Evolutionary conservation across 2,888 invertebrate genomes (phyloP), one percentile per base, ranked within the genome.

Genomic region (Heliconius hortense): DNA sequence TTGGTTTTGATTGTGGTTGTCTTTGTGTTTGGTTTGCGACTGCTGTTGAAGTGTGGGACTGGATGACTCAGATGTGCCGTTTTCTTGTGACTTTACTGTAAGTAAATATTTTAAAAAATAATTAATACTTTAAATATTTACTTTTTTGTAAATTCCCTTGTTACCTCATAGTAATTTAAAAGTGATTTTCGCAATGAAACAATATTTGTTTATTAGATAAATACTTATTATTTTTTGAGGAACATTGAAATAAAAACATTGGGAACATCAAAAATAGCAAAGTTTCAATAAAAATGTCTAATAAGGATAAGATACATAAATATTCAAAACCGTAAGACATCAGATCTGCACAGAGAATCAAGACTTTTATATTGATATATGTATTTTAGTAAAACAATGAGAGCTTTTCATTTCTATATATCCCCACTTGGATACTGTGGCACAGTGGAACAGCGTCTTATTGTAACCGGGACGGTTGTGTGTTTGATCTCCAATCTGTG

Each of bases 41-140:
- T 94, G 90, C 83, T 82, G 84, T 80, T 79, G 82, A 81, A 84
- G 84, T 82, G 90, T 91, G 82, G 92, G 92, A 89, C 93, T 94
- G 88, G 90, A 92, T 76, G 91, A 90, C 89, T 92, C 92, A 90
- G 94, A 91, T 86, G 91, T 91, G 87, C 91, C 90, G 85, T 93
- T 93, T 90, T 93, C 93, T 91, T 94, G 93, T 93, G 90, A 90
- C 86, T 92, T 92, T 85, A 86, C 93, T 94, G 89, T 28, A 88
- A 88, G 26, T 73, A 10, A 73, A 68, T 74, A 59, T 67, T 73
- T 39, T 1, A 15, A 24, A 35, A 18, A 28, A 28, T 4, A 24
- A 26, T 26, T 26, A 26, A 26, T 60, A 60, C 8, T 56, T 10
- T 10, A 56, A 3, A 56, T n/a, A 56, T n/a, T 56, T 11, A n/a